Evolutionary conservation across 2,888 invertebrate genomes (phyloP), one percentile per base, ranked within the genome.

Genomic region (Leptogaster cylindrica): DNA sequence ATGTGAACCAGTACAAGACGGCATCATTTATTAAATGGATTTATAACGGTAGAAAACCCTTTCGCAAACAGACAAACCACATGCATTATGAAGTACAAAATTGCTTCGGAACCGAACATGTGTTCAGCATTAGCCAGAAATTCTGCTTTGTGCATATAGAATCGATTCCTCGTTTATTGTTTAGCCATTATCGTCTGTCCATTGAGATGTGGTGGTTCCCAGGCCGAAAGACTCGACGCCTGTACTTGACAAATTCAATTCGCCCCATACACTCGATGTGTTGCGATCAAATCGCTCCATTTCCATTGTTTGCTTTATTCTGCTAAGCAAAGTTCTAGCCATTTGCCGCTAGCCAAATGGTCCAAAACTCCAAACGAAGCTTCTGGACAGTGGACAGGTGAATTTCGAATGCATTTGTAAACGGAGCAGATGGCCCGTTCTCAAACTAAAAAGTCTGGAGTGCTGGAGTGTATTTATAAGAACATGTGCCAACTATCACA

Each of bases 31-130:
- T 48, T 64, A 48, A 48, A 48, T 33, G 48, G 48, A 36, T 36
- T 48, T 48, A 50, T 75, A 74, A 73, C 70, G 71, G 70, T 73
- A 71, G 50, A 63, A 51, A 65, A 58, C 23, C 68, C 63, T 72
- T 76, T 73, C 72, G 71, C 72, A 67, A 70, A 67, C 65, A 70
- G 65, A 70, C 46, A 66, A 7, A 67, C 55, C 65, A 44, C 51
- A 51, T 65, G 61, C 41, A 67, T 67, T 67, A 65, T 61, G 27
- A 67, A 25, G 55, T 50, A 52, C 41, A 28, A 52, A 65, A 41
- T 44, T 28, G 39, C 16, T 52, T 41, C 36, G 65, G 16, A 28
- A 52, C 28, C 39, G 31, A 65, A 65, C 65, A 65, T 52, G 44
- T 65, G 65, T 65, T 65, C 39, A 18, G 20, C 27, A 65, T 65